Evolutionary conservation across 1,140 invertebrate species (phyloP).

Genomic region (Camponotus floridanus): DNA sequence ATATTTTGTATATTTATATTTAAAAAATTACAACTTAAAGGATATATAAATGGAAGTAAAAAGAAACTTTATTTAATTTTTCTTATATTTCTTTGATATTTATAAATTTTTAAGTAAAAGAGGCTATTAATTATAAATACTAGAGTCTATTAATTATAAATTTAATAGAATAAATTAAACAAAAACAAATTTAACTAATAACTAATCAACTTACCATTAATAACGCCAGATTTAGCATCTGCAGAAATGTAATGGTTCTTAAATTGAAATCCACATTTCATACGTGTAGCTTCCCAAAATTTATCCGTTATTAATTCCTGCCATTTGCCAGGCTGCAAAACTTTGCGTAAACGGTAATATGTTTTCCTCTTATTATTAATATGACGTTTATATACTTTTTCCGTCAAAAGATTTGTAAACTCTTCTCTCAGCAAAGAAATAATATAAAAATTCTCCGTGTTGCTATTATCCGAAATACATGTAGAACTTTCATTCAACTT

Average conservation of each 20-base stretch:
- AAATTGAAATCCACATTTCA: conserved; percentile 25
- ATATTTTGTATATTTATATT: too few relatives aligned
- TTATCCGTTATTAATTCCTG: neutral
- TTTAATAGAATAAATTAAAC: too few relatives aligned
- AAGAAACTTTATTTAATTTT: too few relatives aligned
- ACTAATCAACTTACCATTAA: conserved; percentile 9
- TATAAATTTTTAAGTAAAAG: too few relatives aligned
- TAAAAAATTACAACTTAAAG: too few relatives aligned
- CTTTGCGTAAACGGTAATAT: neutral
- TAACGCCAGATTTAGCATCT: conserved; percentile 12
- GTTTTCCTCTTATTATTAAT: neutral
- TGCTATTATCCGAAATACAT: neutral
- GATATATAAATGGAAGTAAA: too few relatives aligned
- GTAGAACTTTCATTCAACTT: neutral
- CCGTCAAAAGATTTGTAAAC: neutral
- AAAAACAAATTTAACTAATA: too few relatives aligned
- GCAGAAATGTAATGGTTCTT: conserved; percentile 28
- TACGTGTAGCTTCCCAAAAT: too few relatives aligned
- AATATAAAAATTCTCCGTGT: neutral
- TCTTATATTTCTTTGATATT: too few relatives aligned
- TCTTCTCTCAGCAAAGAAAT: neutral
- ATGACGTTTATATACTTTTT: conserved; percentile 7
- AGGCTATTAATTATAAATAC: too few relatives aligned
- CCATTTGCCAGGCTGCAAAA: too few relatives aligned
- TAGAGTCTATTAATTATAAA: too few relatives aligned